A percentile compares a stretch with the other conserved stretches of the same genome.
Evolutionary conservation across 2,113 vertebrate species (phyloP).

Genomic region (Pica pica): DNA sequence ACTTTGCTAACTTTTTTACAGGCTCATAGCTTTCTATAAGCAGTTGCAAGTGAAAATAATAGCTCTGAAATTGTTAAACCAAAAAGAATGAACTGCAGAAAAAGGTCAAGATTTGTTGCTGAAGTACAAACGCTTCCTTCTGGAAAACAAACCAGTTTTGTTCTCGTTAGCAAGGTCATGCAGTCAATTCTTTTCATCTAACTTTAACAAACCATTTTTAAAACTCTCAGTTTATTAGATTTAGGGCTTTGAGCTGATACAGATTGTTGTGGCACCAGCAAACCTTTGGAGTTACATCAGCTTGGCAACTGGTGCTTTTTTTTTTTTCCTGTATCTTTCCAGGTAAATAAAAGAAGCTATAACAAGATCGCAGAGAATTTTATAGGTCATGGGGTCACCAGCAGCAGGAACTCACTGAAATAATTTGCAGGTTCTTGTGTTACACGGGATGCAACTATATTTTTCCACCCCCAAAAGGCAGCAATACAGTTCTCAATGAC

Average conservation of each 20-base stretch:
- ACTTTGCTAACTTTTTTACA: background rate
- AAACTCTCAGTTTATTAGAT: background rate
- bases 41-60: background rate
- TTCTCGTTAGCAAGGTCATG: background rate
- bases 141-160: background rate
- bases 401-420: background rate
- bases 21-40: background rate
- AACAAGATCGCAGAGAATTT: background rate
- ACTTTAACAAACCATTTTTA: background rate
- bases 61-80: background rate
- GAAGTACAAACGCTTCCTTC: background rate
- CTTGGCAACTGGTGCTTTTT: background rate
- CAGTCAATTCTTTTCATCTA: background rate
- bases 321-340: background rate
- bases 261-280: background rate
- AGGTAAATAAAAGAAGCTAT: background rate
- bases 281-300: background rate
- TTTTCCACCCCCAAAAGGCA: background rate
- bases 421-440: background rate
- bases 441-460: background rate
- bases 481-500: background rate
- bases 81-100: background rate
- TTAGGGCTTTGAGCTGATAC: background rate
- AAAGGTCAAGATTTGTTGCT: background rate
- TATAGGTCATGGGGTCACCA: background rate